Evolutionary conservation across 1,140 invertebrate genomes (phyloP).

Genomic region (Homarus americanus): DNA sequence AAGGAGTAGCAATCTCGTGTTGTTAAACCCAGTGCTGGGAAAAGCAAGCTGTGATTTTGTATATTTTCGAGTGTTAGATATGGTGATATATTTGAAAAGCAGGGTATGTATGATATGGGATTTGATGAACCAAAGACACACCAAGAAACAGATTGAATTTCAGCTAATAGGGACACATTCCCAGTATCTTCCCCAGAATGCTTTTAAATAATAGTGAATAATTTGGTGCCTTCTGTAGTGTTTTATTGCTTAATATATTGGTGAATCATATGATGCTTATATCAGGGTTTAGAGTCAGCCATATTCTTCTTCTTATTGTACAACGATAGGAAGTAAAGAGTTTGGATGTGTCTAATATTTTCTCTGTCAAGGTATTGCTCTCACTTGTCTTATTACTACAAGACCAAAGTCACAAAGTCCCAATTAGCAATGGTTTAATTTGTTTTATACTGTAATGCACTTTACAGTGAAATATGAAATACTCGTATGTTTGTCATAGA

Average conservation of each 20-base stretch:
- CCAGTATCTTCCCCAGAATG: conserved; percentile 55
- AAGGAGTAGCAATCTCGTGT: conserved; percentile 63
- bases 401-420: conserved; percentile 64
- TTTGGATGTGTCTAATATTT: conserved; percentile 19
- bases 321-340: conserved; percentile 52
- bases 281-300: conserved; percentile 27
- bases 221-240: conserved; percentile 62
- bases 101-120: conserved; percentile 69
- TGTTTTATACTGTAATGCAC: conserved; percentile 27
- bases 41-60: conserved; percentile 73
- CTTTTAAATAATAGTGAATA: conserved; percentile 43
- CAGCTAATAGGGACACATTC: conserved; percentile 67
- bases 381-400: conserved; percentile 63
- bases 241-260: conserved; percentile 50
- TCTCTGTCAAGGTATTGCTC: conserved; percentile 44
- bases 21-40: conserved; percentile 57
- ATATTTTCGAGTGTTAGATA: conserved; percentile 65
- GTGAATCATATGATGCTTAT: conserved; percentile 27
- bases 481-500: conserved; percentile 72
- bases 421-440: conserved; percentile 52
- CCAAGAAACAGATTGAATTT: conserved; percentile 50
- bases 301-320: conserved; percentile 58
- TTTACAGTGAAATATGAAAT: conserved; percentile 50
- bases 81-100: conserved; percentile 50
- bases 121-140: conserved; percentile 65